A percentile compares a stretch with the other conserved stretches of the same genome.
Conservation (phyloP, 2,113 vertebrate genomes). For the Aptenodytes patagonicus region DNA sequence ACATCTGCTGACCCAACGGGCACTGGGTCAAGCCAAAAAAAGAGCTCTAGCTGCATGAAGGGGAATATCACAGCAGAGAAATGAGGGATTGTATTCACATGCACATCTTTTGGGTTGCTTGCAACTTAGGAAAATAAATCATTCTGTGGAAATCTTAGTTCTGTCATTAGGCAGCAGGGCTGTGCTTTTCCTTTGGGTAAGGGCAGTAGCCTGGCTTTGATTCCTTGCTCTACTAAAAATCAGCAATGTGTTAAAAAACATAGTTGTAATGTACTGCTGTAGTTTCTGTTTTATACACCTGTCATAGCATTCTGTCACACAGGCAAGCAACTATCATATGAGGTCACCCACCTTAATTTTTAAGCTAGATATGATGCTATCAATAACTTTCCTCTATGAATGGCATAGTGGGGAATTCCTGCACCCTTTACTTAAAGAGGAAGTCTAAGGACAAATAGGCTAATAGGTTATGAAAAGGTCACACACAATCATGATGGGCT, state of each 20-base stretch:
- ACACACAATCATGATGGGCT: fast-evolving
- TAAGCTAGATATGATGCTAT: background rate
- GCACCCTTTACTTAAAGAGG: background rate
- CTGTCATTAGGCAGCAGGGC: background rate
- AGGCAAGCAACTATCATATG: no score
- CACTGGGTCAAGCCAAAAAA: fast-evolving
- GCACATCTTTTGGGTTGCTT: fast-evolving
- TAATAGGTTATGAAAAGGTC: background rate
- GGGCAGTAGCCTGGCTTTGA: background rate
- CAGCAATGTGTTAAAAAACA: background rate
- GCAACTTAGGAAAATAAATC: no score
- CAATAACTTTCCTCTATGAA: background rate
- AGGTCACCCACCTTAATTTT: background rate
- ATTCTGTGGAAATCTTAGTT: fast-evolving
- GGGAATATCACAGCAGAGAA: background rate
- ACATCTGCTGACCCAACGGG: fast-evolving
- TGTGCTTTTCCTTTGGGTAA: background rate
- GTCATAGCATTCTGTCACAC: background rate
- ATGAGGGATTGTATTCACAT: fast-evolving
- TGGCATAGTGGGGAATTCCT: background rate
- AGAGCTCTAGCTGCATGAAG: background rate
- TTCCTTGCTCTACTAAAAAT: background rate
- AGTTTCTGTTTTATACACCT: background rate
- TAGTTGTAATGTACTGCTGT: fast-evolving
- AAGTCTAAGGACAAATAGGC: background rate